phyloP scores from a whole-genome alignment of 1,140 invertebrate species.

The Neoseiulus cucumeris region DNA sequence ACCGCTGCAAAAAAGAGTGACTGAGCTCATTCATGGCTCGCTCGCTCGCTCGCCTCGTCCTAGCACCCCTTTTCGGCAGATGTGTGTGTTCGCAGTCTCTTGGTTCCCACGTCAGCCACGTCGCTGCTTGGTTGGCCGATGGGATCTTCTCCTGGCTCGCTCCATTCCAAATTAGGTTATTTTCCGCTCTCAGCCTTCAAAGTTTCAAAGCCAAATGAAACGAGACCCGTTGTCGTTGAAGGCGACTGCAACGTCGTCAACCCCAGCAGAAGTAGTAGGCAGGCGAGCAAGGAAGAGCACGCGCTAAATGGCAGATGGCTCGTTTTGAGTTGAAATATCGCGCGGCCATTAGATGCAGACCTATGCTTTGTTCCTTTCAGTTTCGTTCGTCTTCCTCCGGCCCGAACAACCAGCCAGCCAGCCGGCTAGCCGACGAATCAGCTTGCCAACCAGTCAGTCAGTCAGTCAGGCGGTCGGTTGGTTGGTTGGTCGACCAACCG shows the following conservation, averaged over 20 bases:
- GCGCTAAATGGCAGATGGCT: slow-evolving; percentile 6
- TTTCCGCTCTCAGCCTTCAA: background rate
- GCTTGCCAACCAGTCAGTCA: no score
- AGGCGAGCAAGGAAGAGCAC: background rate
- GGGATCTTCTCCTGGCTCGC: background rate
- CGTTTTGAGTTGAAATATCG: slow-evolving; percentile 11
- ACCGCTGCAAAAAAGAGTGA: no score
- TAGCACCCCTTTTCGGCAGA: no score
- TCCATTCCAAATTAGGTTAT: slow-evolving; percentile 4
- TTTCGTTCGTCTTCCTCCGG: no score
- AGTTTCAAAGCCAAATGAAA: slow-evolving; percentile 11
- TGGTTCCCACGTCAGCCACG: background rate
- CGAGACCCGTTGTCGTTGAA: background rate
- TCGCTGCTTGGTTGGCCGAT: background rate
- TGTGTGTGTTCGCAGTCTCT: background rate
- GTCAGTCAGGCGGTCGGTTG: no score
- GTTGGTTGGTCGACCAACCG: no score
- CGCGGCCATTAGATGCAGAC: slow-evolving; percentile 5
- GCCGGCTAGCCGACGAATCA: no score
- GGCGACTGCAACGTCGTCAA: background rate
- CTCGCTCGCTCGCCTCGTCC: no score
- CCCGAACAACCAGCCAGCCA: no score
- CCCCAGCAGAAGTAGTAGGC: background rate
- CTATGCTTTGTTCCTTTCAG: background rate
- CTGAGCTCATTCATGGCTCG: no score